These are phyloP conservation scores for Vulpes lagopus DNA, from an alignment of 2,113 vertebrate genomes.

Conservation along the genomic window DNA sequence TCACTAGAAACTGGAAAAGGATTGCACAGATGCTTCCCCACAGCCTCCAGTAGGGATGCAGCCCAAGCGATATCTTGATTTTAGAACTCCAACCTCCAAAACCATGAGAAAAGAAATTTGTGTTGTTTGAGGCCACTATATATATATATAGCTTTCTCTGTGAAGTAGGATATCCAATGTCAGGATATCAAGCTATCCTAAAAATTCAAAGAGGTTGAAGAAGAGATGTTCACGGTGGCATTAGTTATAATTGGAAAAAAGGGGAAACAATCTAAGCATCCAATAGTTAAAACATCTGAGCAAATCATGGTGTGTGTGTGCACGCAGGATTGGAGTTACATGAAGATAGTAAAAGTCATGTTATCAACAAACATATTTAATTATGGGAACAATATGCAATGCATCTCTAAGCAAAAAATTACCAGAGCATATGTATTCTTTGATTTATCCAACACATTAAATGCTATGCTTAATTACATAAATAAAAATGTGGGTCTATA, in stretches of 20 bases:
- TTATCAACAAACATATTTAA: not conserved
- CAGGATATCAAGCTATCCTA: not conserved
- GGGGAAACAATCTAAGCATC: not conserved
- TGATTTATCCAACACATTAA: not conserved
- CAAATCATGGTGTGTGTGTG: not conserved
- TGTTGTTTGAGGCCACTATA: not conserved
- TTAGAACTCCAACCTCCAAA: not conserved
- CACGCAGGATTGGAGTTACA: not conserved
- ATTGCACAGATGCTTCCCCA: not conserved
- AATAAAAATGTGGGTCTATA: not conserved
- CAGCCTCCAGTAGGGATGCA: not conserved
- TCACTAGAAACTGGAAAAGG: not conserved
- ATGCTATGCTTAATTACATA: not conserved
- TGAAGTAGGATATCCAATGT: not conserved
- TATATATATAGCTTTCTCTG: not conserved
- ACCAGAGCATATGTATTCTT: not conserved
- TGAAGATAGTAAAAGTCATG: not conserved
- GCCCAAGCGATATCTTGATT: not conserved
- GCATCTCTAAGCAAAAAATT: not conserved
- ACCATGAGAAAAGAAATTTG: not conserved
- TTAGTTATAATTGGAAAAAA: not conserved
- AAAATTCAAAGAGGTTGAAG: not conserved
- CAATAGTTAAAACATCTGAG: not conserved
- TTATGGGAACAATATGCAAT: not conserved
- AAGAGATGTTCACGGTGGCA: not conserved